Conservation (phyloP, 2,113 vertebrate species). For the Lasiurus borealis region DNA sequence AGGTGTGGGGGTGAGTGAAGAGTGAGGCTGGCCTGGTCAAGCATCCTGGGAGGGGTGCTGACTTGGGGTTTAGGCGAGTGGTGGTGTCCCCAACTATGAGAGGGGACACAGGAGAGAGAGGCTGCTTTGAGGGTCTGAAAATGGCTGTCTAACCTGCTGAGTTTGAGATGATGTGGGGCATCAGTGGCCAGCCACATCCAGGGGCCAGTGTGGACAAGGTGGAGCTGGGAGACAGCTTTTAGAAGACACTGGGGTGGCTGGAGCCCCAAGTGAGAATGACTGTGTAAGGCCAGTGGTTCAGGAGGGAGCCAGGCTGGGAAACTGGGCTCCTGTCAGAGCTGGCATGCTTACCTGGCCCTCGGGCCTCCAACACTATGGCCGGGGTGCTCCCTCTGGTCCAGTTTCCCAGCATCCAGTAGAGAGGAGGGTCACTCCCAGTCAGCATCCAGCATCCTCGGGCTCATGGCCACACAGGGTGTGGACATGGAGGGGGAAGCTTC, state of each 20-base stretch:
- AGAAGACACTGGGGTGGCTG: not conserved
- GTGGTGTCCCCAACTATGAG: not conserved
- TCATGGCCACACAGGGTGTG: not conserved
- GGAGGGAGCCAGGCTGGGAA: not conserved
- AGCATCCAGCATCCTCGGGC: too few relatives aligned
- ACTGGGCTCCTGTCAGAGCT: not conserved
- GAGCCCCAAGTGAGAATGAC: not conserved
- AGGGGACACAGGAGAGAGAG: not conserved
- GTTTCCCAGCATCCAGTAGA: not conserved
- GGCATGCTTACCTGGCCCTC: rapidly evolving
- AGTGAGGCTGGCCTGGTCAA: not conserved
- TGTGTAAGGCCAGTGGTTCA: too few relatives aligned
- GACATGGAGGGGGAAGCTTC: not conserved
- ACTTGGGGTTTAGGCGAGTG: not conserved
- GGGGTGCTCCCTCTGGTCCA: not conserved
- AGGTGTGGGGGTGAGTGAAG: too few relatives aligned
- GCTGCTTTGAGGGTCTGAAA: not conserved
- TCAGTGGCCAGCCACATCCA: not conserved
- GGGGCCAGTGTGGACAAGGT: not conserved
- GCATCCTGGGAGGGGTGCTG: not conserved
- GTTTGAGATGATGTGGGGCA: not conserved
- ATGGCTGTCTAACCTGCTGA: not conserved
- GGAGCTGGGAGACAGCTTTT: not conserved
- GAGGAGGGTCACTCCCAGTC: not conserved
- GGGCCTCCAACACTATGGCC: not conserved